phyloP scores from a whole-genome alignment of 2,888 invertebrate species.

The Tetranychus truncatus region DNA sequence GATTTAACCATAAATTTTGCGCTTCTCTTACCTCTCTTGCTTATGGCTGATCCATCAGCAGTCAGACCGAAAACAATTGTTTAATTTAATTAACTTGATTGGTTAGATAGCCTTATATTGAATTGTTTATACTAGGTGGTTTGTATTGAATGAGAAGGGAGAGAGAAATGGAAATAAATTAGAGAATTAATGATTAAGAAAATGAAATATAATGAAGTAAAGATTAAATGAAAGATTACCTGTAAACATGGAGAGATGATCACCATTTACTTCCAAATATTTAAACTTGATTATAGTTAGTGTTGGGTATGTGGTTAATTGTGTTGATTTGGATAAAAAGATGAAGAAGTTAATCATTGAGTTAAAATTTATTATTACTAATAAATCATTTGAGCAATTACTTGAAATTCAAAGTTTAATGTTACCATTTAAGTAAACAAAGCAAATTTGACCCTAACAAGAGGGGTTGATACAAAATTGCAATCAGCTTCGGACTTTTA shows the following conservation, averaged over 20 bases:
- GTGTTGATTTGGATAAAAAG: not conserved
- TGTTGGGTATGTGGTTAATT: not conserved
- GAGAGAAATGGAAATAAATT: too few relatives aligned
- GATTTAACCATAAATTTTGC: not conserved
- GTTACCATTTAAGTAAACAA: not conserved
- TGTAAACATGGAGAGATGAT: too few relatives aligned
- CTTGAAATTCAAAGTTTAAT: not conserved
- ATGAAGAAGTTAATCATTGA: not conserved
- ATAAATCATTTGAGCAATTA: not conserved
- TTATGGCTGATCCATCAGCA: not conserved
- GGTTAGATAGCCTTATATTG: not conserved
- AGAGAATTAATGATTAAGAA: too few relatives aligned
- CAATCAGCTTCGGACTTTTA: too few relatives aligned
- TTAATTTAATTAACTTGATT: not conserved
- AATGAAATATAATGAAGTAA: too few relatives aligned
- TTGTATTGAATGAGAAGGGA: not conserved
- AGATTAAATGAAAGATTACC: too few relatives aligned
- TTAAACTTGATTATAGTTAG: not conserved
- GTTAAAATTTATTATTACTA: not conserved
- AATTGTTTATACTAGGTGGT: not conserved
- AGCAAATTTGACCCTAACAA: too few relatives aligned
- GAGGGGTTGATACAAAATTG: too few relatives aligned
- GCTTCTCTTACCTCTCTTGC: not conserved
- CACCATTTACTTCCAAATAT: too few relatives aligned
- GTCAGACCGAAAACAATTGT: not conserved